Percentiles rank a stretch among this genome's conserved stretches.
These are phyloP conservation scores for Menidia menidia DNA, from an alignment of 2,797 vertebrate species.

Conservation along the genomic window DNA sequence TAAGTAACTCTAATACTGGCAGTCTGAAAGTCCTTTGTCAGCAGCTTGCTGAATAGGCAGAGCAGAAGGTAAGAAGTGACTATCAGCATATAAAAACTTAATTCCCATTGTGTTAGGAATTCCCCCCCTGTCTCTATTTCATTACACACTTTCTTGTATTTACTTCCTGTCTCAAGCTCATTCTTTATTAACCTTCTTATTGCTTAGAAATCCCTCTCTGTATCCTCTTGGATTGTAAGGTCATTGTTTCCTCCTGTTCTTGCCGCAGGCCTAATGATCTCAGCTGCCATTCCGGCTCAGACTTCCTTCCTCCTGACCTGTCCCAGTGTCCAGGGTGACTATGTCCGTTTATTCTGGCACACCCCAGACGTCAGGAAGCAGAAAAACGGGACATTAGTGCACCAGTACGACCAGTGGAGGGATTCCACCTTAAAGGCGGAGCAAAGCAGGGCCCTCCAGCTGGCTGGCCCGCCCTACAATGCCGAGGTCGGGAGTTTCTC, in stretches of 20 bases:
- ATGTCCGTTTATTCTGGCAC: slow-evolving; percentile 71
- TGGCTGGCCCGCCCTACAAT: slow-evolving; percentile 54
- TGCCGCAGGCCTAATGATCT: slow-evolving; percentile 49
- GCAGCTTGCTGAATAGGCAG: slow-evolving; percentile 71
- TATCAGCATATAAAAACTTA: slow-evolving; percentile 70
- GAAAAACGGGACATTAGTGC: slow-evolving; percentile 20
- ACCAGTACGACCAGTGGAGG: slow-evolving; percentile 80
- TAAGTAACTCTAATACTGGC: slow-evolving; percentile 76
- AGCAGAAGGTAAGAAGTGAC: slow-evolving; percentile 62
- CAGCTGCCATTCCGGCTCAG: slow-evolving; percentile 41
- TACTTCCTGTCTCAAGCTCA: slow-evolving; percentile 36
- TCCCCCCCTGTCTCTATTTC: slow-evolving; percentile 30
- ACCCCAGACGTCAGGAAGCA: slow-evolving; percentile 27
- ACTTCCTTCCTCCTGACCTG: slow-evolving; percentile 66
- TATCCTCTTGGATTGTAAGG: slow-evolving; percentile 15
- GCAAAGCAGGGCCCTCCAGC: slow-evolving; percentile 33
- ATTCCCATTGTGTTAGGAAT: slow-evolving; percentile 73
- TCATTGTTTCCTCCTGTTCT: slow-evolving; percentile 12
- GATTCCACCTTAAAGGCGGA: background rate
- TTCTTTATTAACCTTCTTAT: slow-evolving; percentile 32
- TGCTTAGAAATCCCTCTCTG: slow-evolving; percentile 14
- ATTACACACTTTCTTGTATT: slow-evolving; percentile 44
- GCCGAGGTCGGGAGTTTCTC: slow-evolving; percentile 70
- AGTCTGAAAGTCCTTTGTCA: slow-evolving; percentile 67
- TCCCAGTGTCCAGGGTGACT: slow-evolving; percentile 71